Evolutionary conservation across 2,113 vertebrate species (phyloP), one percentile per base, ranked within the genome.

Genomic region (Callopanchax toddi): DNA sequence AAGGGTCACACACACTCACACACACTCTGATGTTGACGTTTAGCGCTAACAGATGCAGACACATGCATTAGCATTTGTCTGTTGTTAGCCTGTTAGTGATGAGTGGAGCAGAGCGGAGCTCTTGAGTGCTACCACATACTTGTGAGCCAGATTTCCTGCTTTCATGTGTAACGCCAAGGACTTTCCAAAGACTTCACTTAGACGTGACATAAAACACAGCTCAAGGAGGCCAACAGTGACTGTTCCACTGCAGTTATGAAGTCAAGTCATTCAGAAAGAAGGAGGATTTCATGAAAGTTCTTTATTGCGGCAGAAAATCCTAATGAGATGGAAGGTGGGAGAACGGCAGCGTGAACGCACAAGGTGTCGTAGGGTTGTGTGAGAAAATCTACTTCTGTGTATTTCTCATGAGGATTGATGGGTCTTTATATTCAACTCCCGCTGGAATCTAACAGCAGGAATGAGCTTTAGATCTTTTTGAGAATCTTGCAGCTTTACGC

Each of bases 61-160:
- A 40, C 36, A 22, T 12, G 54, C 56, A 84, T 86, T 85, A 69
- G 67, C 65, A 81, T 87, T 86, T 68, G 42, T 67, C 62, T 70
- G 58, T 50, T 8, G 12, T 78, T 79, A 60, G 57, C 48, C 49
- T 57, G 71, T 79, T 74, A 57, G 76, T 23, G 71, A 51, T 62
- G 68, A 74, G 64, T 59, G 62, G 59, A 62, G 59, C 44, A 46
- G 39, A 61, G 69, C 52, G 18, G 32, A 67, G 61, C 42, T 52
- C 25, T 64, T 36, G 22, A 73, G 64, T 68, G 59, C 8, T 52
- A 63, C 32, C 55, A 62, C 65, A 62, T 29, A 67, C 73, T 49
- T 34, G 17, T 66, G 65, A 77, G 63, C 21, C 65, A 40, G n/a
- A 23, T 48, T 39, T 65, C 10, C 49, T 16, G 11, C 58, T 58